These are phyloP conservation scores for Oryctes rhinoceros DNA, from an alignment of 1,140 invertebrate species.

Conservation along the genomic window DNA sequence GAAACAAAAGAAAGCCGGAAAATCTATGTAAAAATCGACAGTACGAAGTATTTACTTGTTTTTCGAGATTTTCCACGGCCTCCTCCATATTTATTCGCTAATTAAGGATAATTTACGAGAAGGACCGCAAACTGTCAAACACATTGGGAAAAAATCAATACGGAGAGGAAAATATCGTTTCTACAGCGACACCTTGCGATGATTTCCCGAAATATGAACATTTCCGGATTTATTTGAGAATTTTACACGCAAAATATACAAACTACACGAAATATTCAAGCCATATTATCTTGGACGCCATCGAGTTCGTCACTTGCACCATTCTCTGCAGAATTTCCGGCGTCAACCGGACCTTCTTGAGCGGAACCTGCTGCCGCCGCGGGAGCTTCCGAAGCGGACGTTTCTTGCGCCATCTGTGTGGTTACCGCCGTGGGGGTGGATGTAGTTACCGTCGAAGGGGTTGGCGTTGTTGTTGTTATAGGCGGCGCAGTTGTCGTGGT, in stretches of 20 bases:
- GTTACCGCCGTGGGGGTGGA: too few species aligned
- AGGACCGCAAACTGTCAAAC: background rate
- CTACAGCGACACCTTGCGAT: background rate
- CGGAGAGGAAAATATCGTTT: background rate
- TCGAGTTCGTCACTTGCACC: background rate
- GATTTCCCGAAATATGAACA: background rate
- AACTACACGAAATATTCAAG: background rate
- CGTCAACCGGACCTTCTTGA: background rate
- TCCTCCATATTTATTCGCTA: constrained; percentile 48
- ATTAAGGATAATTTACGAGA: background rate
- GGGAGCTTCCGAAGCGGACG: background rate
- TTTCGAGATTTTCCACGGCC: constrained; percentile 55
- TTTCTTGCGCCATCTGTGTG: too few species aligned
- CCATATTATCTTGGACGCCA: background rate
- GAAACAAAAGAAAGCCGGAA: background rate
- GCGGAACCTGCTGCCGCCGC: background rate
- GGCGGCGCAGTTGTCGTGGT: background rate
- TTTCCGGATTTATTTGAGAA: background rate
- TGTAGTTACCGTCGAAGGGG: too few species aligned
- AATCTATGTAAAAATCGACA: background rate
- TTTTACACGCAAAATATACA: background rate
- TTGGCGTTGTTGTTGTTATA: background rate
- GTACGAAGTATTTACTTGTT: constrained; percentile 48
- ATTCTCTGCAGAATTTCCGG: background rate
- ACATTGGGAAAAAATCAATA: background rate